These are phyloP conservation scores for Elephas maximus DNA, from an alignment of 2,113 vertebrate genomes.

Conservation along the genomic window DNA sequence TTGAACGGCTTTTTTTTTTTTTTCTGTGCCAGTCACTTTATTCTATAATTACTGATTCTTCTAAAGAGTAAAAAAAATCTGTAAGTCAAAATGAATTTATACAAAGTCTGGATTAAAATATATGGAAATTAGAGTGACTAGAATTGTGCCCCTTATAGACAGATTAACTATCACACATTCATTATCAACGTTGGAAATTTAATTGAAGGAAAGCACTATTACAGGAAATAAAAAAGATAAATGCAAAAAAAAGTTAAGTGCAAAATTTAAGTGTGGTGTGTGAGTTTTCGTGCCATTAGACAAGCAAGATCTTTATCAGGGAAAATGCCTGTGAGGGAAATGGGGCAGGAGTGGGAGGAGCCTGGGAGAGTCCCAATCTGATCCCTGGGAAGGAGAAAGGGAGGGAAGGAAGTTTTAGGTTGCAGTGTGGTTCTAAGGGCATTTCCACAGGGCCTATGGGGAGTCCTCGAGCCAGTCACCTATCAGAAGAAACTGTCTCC, in stretches of 20 bases:
- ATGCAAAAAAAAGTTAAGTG: neutral
- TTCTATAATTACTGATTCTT: neutral
- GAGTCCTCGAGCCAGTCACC: neutral
- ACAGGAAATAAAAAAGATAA: neutral
- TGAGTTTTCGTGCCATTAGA: conserved; percentile 2
- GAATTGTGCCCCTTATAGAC: neutral
- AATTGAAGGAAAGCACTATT: neutral
- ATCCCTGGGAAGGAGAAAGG: neutral
- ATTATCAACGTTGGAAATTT: neutral
- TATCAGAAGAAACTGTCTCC: neutral
- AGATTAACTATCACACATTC: neutral
- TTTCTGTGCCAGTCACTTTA: neutral
- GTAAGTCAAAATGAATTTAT: neutral
- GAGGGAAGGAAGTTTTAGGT: neutral
- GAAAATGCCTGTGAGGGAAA: neutral
- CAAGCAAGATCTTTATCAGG: neutral
- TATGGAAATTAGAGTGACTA: neutral
- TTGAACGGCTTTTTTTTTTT: neutral
- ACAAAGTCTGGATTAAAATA: neutral
- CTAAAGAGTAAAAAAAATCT: neutral
- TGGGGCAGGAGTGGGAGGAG: neutral
- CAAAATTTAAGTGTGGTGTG: neutral
- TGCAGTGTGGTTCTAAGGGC: neutral
- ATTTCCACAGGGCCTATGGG: neutral
- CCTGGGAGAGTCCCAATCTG: neutral